Base-by-base conservation (phyloP, 53 echinoderm and acorn worm species). In the Pentamera pediparva region DNA sequence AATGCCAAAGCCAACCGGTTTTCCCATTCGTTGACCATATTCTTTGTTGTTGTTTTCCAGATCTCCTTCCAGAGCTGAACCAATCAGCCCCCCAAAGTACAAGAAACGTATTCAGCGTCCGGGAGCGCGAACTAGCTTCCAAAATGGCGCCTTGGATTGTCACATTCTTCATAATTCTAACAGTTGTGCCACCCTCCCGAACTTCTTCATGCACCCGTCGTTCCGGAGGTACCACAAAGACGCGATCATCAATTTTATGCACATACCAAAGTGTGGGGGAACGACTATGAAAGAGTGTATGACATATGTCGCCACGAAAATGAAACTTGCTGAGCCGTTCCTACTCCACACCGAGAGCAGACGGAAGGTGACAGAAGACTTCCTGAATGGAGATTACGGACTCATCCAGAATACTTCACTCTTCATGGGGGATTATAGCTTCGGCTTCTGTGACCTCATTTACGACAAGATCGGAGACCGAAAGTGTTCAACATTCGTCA, bases 221-320 rank as follows among this genome's bases (percentile, higher is more conserved):
- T 17, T 43, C 15, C 24, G 67, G 3, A 1, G 25, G 24, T 6
- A 67, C 5, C 29, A 43, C 41, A 0, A 67, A 39, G 31, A 30
- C 30, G 45, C 67, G 18, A 20, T 41, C 4, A 67, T 67, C 13
- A 67, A 67, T 43, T 67, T 40, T 28, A 67, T 67, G 67, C 67
- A 67, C 67, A 30, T 43, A 25, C 67, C 67, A 5, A 67, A 67
- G 45, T 43, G 67, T 28, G 67, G 67, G 11, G 67, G 67, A 5
- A 67, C 67, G 5, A 67, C 67, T 9, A 67, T 67, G 67, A 67
- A 67, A 12, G 67, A 67, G 31, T 67, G 67, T 30, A 67, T 67
- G 40, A 43, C 30, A 25, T 30, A 11, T 18, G 40, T 67, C 39
- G 11, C 31, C 47, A 45, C 47, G n/a, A 12, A 41, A 24, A 40